Base-by-base conservation (phyloP, 2,797 vertebrate species). In the Melanotaenia nigrans region DNA sequence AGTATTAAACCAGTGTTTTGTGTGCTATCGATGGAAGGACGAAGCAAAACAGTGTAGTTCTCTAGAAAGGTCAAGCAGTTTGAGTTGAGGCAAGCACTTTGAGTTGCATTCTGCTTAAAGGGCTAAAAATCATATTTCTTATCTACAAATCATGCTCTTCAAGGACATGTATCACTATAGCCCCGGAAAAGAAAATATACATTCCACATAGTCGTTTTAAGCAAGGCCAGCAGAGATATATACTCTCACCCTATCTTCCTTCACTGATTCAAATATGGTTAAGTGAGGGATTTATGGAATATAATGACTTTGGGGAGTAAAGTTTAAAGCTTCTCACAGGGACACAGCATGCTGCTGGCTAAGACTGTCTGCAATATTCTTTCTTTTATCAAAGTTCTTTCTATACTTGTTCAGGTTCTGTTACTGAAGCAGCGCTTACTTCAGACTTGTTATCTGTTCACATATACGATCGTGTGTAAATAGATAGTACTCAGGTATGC, bases 201-300 rank as follows among this genome's bases (percentile, higher is more conserved):
- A 71, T 57, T 60, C 35, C 38, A 54, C 65, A 47, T 35, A 40
- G 54, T 65, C 42, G 69, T 62, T 88, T 85, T 61, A 68, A 76
- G 69, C 71, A 61, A 85, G 60, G 67, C 62, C 49, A 81, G 75
- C 71, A 81, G 51, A 83, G 16, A 78, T 6, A 71, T 35, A 73
- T 57, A 75, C n/a, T 42, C 71, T 33, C 20, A 12, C 10, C 14
- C 13, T 68, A 58, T 78, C 61, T 74, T 40, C 51, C 13, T 61
- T 36, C 35, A 33, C 61, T 74, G 42, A 83, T 81, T 83, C 60
- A 81, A 73, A 65, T 70, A 42, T 79, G 74, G 24, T 59, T 78
- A 79, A 79, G 60, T 70, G 24, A 73, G 49, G 75, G 74, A 87
- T 86, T 75, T 67, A 76, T 82, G 60, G 61, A 85, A 68, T 60